Evolutionary conservation across 1,140 invertebrate species (phyloP).

Genomic region (Zaprionus nigranus): DNA sequence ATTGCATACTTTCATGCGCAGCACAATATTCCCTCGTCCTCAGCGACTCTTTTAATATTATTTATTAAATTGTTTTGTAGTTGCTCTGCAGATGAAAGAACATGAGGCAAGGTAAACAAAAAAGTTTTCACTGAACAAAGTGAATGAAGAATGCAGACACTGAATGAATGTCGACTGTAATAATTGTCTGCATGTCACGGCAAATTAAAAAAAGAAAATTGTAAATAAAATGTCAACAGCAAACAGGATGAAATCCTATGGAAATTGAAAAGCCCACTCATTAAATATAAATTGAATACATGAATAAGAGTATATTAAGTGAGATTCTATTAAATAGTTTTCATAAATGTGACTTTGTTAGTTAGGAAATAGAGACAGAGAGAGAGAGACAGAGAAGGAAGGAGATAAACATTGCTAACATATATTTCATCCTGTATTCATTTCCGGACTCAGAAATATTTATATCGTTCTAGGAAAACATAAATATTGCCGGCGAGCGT

Average conservation of each 20-base stretch:
- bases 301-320: neutral
- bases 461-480: neutral
- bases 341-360: neutral
- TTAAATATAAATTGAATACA: neutral
- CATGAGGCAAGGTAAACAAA: neutral
- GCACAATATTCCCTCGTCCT: neutral
- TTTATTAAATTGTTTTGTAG: conserved; percentile 8
- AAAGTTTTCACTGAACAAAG: neutral
- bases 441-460: neutral
- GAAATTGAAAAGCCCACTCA: neutral
- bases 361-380: too few relatives aligned
- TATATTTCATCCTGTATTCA: neutral
- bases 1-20: conserved; percentile 40
- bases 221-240: conserved; percentile 1
- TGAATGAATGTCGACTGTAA: conserved; percentile 18
- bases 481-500: neutral
- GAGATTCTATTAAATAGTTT: neutral
- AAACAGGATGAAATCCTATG: neutral
- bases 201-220: conserved; percentile 1
- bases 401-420: neutral
- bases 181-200: neutral
- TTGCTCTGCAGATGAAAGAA: neutral
- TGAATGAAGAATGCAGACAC: conserved; percentile 1
- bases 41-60: neutral
- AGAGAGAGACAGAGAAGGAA: too few relatives aligned